Percentiles rank a stretch among this genome's conserved stretches.
Conservation (phyloP, 2,888 invertebrate species). For the Cephus spinipes region DNA sequence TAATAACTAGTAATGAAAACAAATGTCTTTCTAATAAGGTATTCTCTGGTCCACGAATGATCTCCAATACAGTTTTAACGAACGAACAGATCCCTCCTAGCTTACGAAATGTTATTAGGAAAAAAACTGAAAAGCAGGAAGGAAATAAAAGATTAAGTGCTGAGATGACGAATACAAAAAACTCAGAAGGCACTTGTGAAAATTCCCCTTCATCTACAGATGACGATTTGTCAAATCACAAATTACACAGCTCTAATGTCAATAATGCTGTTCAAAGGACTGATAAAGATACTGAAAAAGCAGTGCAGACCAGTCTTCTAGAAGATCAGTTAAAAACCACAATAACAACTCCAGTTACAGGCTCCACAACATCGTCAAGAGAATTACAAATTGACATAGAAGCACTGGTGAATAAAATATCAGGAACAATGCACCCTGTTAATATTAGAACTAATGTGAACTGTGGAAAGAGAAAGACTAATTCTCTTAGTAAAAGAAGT, state of each 20-base stretch:
- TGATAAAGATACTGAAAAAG: not conserved
- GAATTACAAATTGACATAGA: not conserved
- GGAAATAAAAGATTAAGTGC: not conserved
- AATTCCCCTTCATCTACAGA: not conserved
- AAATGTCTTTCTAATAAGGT: not conserved
- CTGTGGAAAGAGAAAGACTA: not conserved
- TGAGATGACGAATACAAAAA: not conserved
- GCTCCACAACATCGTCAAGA: not conserved
- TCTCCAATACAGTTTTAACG: conserved; percentile 53
- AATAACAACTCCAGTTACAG: not conserved
- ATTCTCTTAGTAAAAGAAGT: not conserved
- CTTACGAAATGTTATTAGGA: conserved; percentile 23
- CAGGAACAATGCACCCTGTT: not conserved
- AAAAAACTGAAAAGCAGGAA: conserved; percentile 26
- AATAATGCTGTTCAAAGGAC: not conserved
- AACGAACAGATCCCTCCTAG: conserved; percentile 46
- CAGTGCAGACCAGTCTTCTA: not conserved
- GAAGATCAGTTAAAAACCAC: not conserved
- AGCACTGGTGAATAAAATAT: not conserved
- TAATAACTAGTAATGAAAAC: not conserved
- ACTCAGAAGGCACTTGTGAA: not conserved
- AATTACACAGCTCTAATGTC: not conserved
- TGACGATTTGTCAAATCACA: not conserved
- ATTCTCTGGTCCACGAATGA: conserved; percentile 24
- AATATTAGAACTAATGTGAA: not conserved